Percentiles rank a stretch among this genome's conserved stretches.
Evolutionary conservation across 2,888 invertebrate species (phyloP).

Genomic region (Nomada ruficornis): DNA sequence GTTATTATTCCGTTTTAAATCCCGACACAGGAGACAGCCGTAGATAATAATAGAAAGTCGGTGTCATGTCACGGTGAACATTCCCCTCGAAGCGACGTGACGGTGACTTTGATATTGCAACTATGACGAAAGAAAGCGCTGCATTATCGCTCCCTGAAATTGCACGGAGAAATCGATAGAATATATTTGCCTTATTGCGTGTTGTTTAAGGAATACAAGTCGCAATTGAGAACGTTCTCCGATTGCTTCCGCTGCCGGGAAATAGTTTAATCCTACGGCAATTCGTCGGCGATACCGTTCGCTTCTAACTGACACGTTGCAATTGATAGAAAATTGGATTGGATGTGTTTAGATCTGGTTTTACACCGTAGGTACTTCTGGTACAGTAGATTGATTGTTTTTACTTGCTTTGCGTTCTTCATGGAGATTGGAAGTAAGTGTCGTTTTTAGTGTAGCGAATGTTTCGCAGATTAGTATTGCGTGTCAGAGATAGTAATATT

Average conservation of each 20-base stretch:
- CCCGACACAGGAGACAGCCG: slow-evolving; percentile 52
- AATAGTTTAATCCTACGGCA: slow-evolving; percentile 6
- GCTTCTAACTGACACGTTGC: not conserved
- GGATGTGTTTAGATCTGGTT: not conserved
- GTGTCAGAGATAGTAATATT: not conserved
- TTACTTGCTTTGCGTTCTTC: not conserved
- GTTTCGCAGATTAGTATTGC: not conserved
- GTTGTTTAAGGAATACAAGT: slow-evolving; percentile 1
- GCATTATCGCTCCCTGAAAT: slow-evolving; percentile 28
- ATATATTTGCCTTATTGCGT: slow-evolving; percentile 1
- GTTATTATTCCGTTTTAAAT: slow-evolving; percentile 59
- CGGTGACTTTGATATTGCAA: slow-evolving; percentile 44
- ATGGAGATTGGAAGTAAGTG: not conserved
- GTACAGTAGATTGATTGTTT: not conserved
- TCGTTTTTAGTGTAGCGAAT: not conserved
- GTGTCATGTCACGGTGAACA: slow-evolving; percentile 31
- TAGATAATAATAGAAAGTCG: slow-evolving; percentile 69
- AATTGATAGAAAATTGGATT: not conserved
- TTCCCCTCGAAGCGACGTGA: slow-evolving; percentile 45
- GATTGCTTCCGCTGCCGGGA: slow-evolving; percentile 13
- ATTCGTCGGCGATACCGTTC: not conserved
- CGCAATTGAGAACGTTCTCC: not conserved
- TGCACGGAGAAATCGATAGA: slow-evolving; percentile 16
- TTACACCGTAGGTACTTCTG: not conserved
- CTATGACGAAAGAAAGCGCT: slow-evolving; percentile 42